A percentile compares a stretch with the other conserved stretches of the same genome.
These are phyloP conservation scores for Acanthurus tractus DNA, from an alignment of 2,797 vertebrate genomes.

Conservation along the genomic window DNA sequence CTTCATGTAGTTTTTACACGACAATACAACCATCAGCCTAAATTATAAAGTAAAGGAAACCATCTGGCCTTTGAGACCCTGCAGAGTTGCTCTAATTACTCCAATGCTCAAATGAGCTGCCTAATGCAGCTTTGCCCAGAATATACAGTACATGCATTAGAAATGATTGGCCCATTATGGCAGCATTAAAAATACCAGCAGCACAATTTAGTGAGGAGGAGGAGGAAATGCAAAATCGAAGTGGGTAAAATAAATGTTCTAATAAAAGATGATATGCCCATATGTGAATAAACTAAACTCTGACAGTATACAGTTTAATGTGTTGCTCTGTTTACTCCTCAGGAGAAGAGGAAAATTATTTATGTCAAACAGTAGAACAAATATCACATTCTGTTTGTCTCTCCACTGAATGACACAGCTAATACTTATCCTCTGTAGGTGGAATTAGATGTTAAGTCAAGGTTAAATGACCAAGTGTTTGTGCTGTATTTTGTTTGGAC, in stretches of 20 bases:
- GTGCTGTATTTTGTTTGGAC: slow-evolving; percentile 46
- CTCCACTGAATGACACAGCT: slow-evolving; percentile 39
- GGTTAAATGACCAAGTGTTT: slow-evolving; percentile 65
- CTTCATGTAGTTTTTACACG: slow-evolving; percentile 28
- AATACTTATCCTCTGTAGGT: slow-evolving; percentile 47
- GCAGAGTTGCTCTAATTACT: slow-evolving; percentile 55
- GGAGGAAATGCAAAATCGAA: slow-evolving; percentile 6
- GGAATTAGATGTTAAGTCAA: slow-evolving; percentile 67
- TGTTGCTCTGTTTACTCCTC: slow-evolving; percentile 25
- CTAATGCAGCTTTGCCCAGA: slow-evolving; percentile 47
- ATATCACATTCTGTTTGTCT: slow-evolving; percentile 42
- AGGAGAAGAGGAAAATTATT: slow-evolving; percentile 21
- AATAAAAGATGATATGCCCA: slow-evolving; percentile 30
- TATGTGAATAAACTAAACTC: slow-evolving; percentile 34
- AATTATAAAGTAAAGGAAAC: slow-evolving; percentile 51
- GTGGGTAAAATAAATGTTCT: slow-evolving; percentile 26
- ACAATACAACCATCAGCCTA: slow-evolving; percentile 36
- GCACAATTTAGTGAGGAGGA: not conserved
- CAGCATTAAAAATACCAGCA: slow-evolving; percentile 46
- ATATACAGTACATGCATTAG: slow-evolving; percentile 39
- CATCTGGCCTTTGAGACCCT: slow-evolving; percentile 61
- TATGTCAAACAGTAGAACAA: slow-evolving; percentile 19
- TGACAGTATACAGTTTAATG: slow-evolving; percentile 8
- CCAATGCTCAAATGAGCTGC: slow-evolving; percentile 51
- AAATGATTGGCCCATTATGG: slow-evolving; percentile 48